Percentiles rank a stretch among this genome's conserved stretches.
Evolutionary conservation across 2,797 vertebrate genomes (phyloP).

Genomic region (Chrysocyon brachyurus): DNA sequence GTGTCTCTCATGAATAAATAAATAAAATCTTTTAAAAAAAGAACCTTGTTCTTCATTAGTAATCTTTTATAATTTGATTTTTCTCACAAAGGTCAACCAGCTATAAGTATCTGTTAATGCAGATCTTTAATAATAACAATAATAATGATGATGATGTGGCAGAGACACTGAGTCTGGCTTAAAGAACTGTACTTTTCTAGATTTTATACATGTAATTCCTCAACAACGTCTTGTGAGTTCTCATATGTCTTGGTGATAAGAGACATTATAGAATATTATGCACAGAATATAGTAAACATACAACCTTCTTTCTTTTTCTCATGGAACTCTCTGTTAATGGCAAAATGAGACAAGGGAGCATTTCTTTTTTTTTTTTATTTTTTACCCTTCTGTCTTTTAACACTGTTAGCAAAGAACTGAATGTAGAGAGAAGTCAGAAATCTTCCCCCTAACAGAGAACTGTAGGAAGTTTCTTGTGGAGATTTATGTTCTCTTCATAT

Average conservation of each 20-base stretch:
- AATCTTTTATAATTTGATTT: slow-evolving; percentile 12
- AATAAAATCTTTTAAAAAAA: too few relatives aligned
- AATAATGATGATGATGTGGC: background rate
- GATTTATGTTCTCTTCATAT: background rate
- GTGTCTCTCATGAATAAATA: too few relatives aligned
- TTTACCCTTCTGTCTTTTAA: slow-evolving; percentile 27
- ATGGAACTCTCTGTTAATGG: slow-evolving; percentile 28
- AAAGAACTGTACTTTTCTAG: slow-evolving; percentile 1
- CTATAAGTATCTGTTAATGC: slow-evolving; percentile 12
- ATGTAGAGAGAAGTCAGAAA: slow-evolving; percentile 15
- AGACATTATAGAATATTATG: background rate
- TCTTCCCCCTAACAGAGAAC: slow-evolving; percentile 26
- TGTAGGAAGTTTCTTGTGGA: background rate
- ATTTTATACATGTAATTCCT: slow-evolving; percentile 55
- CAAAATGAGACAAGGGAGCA: background rate
- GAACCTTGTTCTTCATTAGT: slow-evolving; percentile 44
- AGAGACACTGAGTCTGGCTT: slow-evolving; percentile 10
- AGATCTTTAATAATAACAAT: background rate
- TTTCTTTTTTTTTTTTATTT: too few relatives aligned
- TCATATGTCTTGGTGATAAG: slow-evolving; percentile 33
- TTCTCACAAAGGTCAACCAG: slow-evolving; percentile 1
- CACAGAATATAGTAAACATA: background rate
- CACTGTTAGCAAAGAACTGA: slow-evolving; percentile 45
- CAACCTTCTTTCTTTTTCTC: slow-evolving; percentile 19
- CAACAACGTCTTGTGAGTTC: slow-evolving; percentile 5